A percentile compares a stretch with the other conserved stretches of the same genome.
Evolutionary conservation across 2,113 vertebrate species (phyloP).

Genomic region (Muntiacus reevesi): DNA sequence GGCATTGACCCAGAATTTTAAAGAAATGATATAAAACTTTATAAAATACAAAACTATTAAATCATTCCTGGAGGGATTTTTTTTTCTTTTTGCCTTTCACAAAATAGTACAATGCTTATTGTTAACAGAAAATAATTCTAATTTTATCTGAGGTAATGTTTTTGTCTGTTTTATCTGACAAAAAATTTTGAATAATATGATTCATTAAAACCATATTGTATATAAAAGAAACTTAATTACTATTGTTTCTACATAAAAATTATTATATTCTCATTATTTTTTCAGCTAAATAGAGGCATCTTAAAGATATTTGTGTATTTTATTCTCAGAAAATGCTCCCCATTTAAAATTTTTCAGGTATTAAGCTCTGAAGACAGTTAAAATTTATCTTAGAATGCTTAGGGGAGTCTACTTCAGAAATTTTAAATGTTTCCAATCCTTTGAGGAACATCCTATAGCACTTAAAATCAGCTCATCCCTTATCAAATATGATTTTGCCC

Average conservation of each 20-base stretch:
- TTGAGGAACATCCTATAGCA: slow-evolving; percentile 51
- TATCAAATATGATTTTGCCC: slow-evolving; percentile 61
- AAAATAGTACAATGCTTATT: not conserved
- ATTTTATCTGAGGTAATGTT: slow-evolving; percentile 21
- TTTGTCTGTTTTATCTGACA: slow-evolving; percentile 51
- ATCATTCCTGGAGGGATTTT: not conserved
- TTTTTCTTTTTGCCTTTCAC: slow-evolving; percentile 3
- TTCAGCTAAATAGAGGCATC: slow-evolving; percentile 48
- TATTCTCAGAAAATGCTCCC: not conserved
- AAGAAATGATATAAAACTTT: slow-evolving; percentile 42
- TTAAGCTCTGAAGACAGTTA: slow-evolving; percentile 42
- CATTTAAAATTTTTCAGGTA: not conserved
- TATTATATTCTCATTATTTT: slow-evolving; percentile 46
- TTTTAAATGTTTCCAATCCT: slow-evolving; percentile 51
- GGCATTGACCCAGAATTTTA: slow-evolving; percentile 36
- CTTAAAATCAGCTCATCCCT: slow-evolving; percentile 66
- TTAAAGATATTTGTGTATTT: slow-evolving; percentile 47
- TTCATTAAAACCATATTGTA: slow-evolving; percentile 64
- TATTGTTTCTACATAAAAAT: slow-evolving; percentile 53
- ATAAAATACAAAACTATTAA: slow-evolving; percentile 52
- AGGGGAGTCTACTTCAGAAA: slow-evolving; percentile 53
- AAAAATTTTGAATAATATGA: slow-evolving; percentile 42
- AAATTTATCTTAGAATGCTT: slow-evolving; percentile 51
- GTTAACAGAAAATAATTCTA: slow-evolving; percentile 56
- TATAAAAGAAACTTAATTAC: slow-evolving; percentile 43